Conservation (phyloP, 2,797 vertebrate species). For the Okamejei kenojei region DNA sequence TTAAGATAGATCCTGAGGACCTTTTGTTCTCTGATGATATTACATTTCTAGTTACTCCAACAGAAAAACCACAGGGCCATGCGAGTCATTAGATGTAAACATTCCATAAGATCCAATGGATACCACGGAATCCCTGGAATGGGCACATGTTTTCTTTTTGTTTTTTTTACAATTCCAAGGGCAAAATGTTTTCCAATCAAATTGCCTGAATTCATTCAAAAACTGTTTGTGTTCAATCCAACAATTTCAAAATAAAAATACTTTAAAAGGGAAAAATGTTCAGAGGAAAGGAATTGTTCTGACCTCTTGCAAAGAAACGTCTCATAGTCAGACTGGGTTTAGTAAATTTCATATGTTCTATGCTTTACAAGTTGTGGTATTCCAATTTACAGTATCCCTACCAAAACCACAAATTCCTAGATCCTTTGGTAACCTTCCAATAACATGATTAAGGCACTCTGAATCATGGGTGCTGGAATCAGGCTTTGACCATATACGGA, state of each 20-base stretch:
- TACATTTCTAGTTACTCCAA: background rate
- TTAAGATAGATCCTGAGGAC: background rate
- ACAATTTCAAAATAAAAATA: background rate
- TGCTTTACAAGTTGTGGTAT: slow-evolving; percentile 36
- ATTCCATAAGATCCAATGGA: background rate
- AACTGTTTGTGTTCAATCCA: background rate
- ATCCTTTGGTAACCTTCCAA: slow-evolving; percentile 51
- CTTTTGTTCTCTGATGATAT: background rate
- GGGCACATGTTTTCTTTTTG: background rate
- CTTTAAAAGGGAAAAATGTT: background rate
- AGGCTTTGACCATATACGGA: slow-evolving; percentile 77
- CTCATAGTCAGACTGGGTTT: slow-evolving; percentile 18
- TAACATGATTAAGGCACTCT: slow-evolving; percentile 58
- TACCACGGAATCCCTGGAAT: background rate
- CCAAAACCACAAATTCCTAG: slow-evolving; percentile 43
- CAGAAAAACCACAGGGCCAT: background rate
- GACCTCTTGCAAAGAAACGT: background rate
- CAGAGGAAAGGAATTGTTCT: slow-evolving; percentile 14
- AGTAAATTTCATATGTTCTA: slow-evolving; percentile 18
- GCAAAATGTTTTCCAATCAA: background rate
- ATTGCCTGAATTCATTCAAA: background rate
- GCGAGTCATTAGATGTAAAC: background rate
- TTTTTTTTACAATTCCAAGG: background rate
- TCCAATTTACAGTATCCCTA: slow-evolving; percentile 45
- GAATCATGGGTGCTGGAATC: slow-evolving; percentile 56